Percentiles rank a stretch among this genome's conserved stretches.
phyloP scores from a whole-genome alignment of 2,888 invertebrate species.

The Sinodicranocentrus sp. region DNA sequence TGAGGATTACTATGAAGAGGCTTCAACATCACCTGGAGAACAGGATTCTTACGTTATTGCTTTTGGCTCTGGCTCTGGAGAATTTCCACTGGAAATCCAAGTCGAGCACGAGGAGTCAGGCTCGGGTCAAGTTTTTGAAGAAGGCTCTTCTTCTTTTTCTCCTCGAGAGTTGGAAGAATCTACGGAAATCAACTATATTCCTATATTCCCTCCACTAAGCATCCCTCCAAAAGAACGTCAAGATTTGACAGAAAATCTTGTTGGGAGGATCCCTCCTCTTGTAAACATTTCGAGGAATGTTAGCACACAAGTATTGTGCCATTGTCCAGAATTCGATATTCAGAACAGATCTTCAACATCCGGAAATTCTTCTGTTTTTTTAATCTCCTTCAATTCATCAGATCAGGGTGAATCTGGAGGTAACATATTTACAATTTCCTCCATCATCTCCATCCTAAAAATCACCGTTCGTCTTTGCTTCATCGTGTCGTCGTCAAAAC shows the following conservation, averaged over 20 bases:
- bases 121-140: slow-evolving; percentile 38
- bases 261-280: not conserved
- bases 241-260: not conserved
- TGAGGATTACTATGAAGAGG: slow-evolving; percentile 36
- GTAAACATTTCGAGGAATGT: too few relatives aligned
- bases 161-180: too few relatives aligned
- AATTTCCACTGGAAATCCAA: not conserved
- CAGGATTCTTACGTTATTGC: not conserved
- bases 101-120: not conserved
- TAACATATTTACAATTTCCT: too few relatives aligned
- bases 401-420: slow-evolving; percentile 31
- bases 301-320: too few relatives aligned
- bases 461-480: too few relatives aligned
- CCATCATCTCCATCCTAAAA: too few relatives aligned
- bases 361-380: slow-evolving; percentile 45
- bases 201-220: slow-evolving; percentile 19
- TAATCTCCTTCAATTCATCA: not conserved
- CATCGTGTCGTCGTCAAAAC: too few relatives aligned
- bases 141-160: too few relatives aligned
- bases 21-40: slow-evolving; percentile 3
- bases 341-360: slow-evolving; percentile 26
- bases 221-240: not conserved
- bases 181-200: slow-evolving; percentile 14
- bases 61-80: slow-evolving; percentile 1
- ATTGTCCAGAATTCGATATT: slow-evolving; percentile 38